Conservation (phyloP, 2,113 vertebrate genomes). For the Aspidoscelis tigris region DNA sequence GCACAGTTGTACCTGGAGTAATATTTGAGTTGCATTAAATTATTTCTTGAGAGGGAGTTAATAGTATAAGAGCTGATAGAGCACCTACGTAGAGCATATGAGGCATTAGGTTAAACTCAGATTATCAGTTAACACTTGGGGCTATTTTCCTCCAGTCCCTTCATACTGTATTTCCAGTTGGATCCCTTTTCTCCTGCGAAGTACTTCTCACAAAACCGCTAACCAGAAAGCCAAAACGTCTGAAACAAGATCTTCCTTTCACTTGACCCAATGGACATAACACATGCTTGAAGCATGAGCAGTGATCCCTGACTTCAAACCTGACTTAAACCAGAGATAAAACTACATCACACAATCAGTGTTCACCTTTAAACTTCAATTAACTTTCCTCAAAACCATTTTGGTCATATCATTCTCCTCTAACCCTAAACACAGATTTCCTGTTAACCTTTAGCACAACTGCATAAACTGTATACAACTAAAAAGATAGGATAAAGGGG, state of each 20-base stretch:
- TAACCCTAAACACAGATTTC: too few species aligned
- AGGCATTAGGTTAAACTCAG: not conserved
- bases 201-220: not conserved
- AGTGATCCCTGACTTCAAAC: too few species aligned
- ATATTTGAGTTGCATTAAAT: not conserved
- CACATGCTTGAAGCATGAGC: not conserved
- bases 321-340: too few species aligned
- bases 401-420: too few species aligned
- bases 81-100: not conserved
- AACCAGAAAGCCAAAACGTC: not conserved
- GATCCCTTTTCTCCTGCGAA: not conserved
- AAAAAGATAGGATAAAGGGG: too few species aligned
- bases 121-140: not conserved
- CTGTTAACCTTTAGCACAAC: too few species aligned
- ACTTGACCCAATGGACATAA: not conserved
- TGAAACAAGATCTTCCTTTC: not conserved
- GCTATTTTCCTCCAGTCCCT: not conserved
- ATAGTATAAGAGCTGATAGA: not conserved
- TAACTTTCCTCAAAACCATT: not conserved
- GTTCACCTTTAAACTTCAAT: not conserved
- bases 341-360: too few species aligned
- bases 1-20: not conserved
- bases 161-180: not conserved
- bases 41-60: not conserved
- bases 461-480: too few species aligned